Evolutionary conservation across 2,797 vertebrate species (phyloP).

Genomic region (Kryptolebias ocellatus): DNA sequence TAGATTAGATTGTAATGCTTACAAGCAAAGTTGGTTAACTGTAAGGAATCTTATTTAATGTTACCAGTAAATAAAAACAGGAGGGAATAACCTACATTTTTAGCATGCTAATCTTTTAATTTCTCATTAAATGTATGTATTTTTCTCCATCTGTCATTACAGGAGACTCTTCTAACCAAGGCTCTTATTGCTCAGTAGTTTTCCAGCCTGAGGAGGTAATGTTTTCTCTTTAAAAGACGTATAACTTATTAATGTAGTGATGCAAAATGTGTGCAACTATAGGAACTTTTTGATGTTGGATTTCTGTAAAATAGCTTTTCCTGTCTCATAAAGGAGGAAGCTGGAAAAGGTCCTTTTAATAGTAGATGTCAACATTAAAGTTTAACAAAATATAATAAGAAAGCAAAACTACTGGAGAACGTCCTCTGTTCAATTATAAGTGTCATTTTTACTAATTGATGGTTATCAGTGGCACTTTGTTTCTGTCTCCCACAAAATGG

Average conservation of each 20-base stretch:
- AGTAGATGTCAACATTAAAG: neutral
- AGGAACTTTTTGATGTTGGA: neutral
- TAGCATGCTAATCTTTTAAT: neutral
- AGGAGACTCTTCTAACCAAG: constrained; percentile 50
- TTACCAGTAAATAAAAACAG: neutral
- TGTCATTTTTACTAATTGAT: too few relatives aligned
- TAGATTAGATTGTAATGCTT: neutral
- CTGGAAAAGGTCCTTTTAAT: neutral
- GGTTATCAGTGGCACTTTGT: too few relatives aligned
- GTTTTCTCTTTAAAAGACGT: neutral
- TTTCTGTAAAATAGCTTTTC: neutral
- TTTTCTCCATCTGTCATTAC: constrained; percentile 4
- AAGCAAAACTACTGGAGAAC: neutral
- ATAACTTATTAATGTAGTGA: neutral
- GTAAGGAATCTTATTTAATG: too few relatives aligned
- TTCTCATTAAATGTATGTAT: neutral
- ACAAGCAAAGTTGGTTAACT: too few relatives aligned
- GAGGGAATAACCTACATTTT: neutral
- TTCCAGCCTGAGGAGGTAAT: constrained; percentile 57
- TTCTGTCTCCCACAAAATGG: too few relatives aligned
- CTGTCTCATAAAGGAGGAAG: too few relatives aligned
- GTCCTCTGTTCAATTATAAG: neutral
- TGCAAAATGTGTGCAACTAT: too few relatives aligned
- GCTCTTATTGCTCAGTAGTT: constrained; percentile 45
- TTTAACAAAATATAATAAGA: neutral